Conservation (phyloP, 2,888 invertebrate genomes). For the Melinopterus prodromus region DNA sequence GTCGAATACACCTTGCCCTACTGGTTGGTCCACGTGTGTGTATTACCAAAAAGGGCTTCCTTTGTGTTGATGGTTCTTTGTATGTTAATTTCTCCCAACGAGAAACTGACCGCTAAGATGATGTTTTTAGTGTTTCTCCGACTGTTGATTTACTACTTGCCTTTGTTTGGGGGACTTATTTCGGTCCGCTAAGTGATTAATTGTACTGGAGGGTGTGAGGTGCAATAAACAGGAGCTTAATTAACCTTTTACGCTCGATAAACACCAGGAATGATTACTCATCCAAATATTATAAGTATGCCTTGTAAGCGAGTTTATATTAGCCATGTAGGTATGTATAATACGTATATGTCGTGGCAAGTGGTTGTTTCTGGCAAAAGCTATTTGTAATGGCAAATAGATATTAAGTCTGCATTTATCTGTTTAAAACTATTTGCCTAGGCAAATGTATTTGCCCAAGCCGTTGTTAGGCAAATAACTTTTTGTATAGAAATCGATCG, state of each 20-base stretch:
- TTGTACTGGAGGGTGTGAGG: neutral
- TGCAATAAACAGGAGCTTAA: neutral
- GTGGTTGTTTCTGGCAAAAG: no score
- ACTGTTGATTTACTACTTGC: neutral
- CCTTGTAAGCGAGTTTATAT: no score
- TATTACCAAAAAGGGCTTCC: neutral
- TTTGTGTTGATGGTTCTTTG: neutral
- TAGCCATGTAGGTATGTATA: no score
- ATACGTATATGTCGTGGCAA: no score
- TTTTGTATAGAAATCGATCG: no score
- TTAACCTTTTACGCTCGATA: neutral
- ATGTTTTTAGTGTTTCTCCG: neutral
- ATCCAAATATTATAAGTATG: neutral
- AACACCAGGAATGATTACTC: neutral
- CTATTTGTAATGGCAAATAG: no score
- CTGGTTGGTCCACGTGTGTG: neutral
- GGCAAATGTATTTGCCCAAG: no score
- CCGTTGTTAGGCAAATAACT: no score
- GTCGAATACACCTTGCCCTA: neutral
- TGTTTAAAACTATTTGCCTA: no score
- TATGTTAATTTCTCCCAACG: neutral
- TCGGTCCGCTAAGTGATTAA: neutral
- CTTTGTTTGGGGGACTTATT: neutral
- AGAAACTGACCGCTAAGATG: neutral
- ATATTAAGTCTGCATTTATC: no score